Conservation (phyloP, 2,888 invertebrate genomes). For the Dorcus hopei region DNA sequence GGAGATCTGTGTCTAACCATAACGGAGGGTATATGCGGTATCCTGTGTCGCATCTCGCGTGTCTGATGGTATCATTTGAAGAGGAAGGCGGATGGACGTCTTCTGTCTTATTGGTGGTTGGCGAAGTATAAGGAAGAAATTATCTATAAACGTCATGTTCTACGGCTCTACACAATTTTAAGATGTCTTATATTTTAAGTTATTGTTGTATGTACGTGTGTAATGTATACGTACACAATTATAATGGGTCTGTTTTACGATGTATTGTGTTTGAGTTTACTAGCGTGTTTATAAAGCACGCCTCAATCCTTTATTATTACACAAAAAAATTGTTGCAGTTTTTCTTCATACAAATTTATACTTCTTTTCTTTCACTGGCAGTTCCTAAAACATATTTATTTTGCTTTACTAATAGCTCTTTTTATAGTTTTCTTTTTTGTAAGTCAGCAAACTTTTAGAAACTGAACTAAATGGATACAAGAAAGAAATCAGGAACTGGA, state of each 20-base stretch:
- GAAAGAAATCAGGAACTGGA: too few species aligned
- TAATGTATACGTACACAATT: not conserved
- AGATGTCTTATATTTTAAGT: not conserved
- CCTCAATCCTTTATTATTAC: too few species aligned
- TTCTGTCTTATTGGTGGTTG: not conserved
- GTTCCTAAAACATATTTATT: too few species aligned
- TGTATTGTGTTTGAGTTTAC: not conserved
- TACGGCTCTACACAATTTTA: not conserved
- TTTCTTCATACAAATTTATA: too few species aligned
- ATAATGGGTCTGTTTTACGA: not conserved
- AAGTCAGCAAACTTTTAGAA: too few species aligned
- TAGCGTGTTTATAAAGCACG: too few species aligned
- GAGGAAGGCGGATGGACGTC: not conserved
- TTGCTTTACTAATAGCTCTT: too few species aligned
- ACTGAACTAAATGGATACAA: too few species aligned
- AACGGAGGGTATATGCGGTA: conserved; percentile 7
- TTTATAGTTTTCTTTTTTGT: too few species aligned
- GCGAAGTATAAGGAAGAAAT: not conserved
- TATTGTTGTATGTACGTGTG: not conserved
- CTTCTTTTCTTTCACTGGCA: too few species aligned
- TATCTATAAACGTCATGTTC: conserved; percentile 2
- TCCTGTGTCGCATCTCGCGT: not conserved
- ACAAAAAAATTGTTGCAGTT: too few species aligned
- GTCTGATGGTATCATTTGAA: not conserved
- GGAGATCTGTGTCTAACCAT: conserved; percentile 27